Evolutionary conservation across 2,113 vertebrate genomes (phyloP), one percentile per base, ranked within the genome.

Genomic region (Menura novaehollandiae): DNA sequence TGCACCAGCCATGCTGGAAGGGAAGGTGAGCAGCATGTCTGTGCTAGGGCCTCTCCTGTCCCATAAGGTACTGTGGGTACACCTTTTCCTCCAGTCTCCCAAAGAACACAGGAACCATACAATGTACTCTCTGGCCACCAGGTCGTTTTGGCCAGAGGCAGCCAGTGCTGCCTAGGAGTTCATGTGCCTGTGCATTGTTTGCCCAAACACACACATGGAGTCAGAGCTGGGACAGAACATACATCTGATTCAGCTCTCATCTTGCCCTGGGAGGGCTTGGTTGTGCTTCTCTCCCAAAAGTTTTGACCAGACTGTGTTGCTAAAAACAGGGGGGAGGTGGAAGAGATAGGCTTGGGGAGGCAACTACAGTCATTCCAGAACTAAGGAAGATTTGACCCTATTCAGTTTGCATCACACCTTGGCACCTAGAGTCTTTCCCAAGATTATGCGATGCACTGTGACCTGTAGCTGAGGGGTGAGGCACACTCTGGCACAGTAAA

Each of bases 1-100:
- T 88, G 56, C n/a, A 37, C 15, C 17, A 13, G 63, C 33, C 2
- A 0, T 56, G 46, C 41, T 44, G n/a, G 27, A 91, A 73, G 24
- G 17, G 59, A 64, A 58, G 51, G 73, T 53, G 56, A 12, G 28
- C 20, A 91, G 22, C 6, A 8, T 6, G 4, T 15, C 67, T 24
- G 20, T 55, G 35, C 53, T 4, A 2, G 9, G 5, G 8, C 7
- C 15, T 15, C 32, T 79, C 44, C 35, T 53, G n/a, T 88, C 32
- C 13, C 5, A 1, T 9, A 9, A 41, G 51, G 23, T 35, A 11
- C 0, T 2, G 47, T 20, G 46, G 51, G 15, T 32, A 49, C 46
- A 49, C 3, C 64, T 91, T 19, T 37, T 75, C 47, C 23, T 55
- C 52, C 33, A 37, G 53, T 17, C 7, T 7, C 28, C 22, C 51